A percentile compares a stretch with the other conserved stretches of the same genome.
Evolutionary conservation across 2,888 invertebrate species (phyloP).

Genomic region (Plutella xylostella): DNA sequence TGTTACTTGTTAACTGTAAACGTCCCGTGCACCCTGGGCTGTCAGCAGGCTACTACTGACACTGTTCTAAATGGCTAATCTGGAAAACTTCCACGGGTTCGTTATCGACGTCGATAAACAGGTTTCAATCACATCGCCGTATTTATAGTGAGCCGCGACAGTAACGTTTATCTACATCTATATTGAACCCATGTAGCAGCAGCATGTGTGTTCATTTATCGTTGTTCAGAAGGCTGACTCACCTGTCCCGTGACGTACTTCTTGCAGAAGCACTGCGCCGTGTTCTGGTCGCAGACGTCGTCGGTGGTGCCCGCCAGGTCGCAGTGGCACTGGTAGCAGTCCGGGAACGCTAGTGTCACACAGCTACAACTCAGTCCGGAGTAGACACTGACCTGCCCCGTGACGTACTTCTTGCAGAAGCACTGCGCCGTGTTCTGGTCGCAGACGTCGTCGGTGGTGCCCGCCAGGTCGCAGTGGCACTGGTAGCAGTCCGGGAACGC

Average conservation of each 20-base stretch:
- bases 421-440: slow-evolving; percentile 83
- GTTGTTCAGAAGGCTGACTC: not conserved
- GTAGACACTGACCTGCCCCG: slow-evolving; percentile 88
- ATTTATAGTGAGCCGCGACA: too few relatives aligned
- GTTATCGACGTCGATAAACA: too few relatives aligned
- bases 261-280: slow-evolving; percentile 86
- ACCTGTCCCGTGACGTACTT: slow-evolving; percentile 43
- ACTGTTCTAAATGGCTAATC: too few relatives aligned
- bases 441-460: slow-evolving; percentile 89
- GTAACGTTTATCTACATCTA: too few relatives aligned
- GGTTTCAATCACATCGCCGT: too few relatives aligned
- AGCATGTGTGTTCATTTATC: not conserved
- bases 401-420: slow-evolving; percentile 87
- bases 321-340: slow-evolving; percentile 88
- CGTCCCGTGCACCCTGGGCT: too few relatives aligned
- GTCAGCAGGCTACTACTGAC: too few relatives aligned
- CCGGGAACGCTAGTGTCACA: slow-evolving; percentile 89
- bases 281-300: slow-evolving; percentile 88
- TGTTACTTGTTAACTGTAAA: too few relatives aligned
- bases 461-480: slow-evolving; percentile 85
- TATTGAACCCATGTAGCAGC: too few relatives aligned
- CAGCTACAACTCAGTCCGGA: slow-evolving; percentile 91
- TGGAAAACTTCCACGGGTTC: too few relatives aligned
- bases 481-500: slow-evolving; percentile 90
- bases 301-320: slow-evolving; percentile 83